phyloP scores from a whole-genome alignment of 2,797 vertebrate genomes.

The Phrynocephalus guinanensis region DNA sequence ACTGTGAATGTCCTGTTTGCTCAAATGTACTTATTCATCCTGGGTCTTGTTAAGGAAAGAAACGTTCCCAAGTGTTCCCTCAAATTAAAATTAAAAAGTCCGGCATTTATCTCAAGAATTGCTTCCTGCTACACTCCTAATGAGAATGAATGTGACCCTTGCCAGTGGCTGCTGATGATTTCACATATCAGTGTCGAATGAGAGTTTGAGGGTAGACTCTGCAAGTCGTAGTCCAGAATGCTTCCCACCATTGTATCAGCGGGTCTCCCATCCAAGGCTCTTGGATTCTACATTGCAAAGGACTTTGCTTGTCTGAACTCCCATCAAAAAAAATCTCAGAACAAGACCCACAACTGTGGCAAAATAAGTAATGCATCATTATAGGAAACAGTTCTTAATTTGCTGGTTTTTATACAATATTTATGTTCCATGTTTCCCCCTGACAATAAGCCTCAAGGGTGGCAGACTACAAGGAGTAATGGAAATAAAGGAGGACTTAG shows the following conservation, averaged over 20 bases:
- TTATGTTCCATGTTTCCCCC: not conserved
- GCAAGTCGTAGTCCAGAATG: not conserved
- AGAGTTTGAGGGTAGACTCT: not conserved
- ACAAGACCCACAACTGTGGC: not conserved
- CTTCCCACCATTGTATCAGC: not conserved
- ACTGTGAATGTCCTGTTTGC: slow-evolving; percentile 39
- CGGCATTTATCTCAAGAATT: slow-evolving; percentile 46
- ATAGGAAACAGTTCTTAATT: not conserved
- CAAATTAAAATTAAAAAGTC: not conserved
- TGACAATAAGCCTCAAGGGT: not conserved
- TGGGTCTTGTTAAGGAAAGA: slow-evolving; percentile 40
- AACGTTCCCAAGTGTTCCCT: not conserved
- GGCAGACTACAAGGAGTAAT: not conserved
- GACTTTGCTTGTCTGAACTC: not conserved
- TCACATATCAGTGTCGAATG: not conserved
- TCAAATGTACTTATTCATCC: slow-evolving; percentile 45
- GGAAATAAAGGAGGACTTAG: not conserved
- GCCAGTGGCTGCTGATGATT: not conserved
- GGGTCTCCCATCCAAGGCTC: not conserved
- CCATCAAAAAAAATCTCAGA: not conserved
- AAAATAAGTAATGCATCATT: not conserved
- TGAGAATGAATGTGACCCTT: slow-evolving; percentile 28
- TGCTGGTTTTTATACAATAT: not conserved
- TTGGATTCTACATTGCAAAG: not conserved
- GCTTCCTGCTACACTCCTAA: slow-evolving; percentile 44